These are phyloP conservation scores for Myripristis murdjan DNA, from an alignment of 2,797 vertebrate genomes.

Conservation along the genomic window DNA sequence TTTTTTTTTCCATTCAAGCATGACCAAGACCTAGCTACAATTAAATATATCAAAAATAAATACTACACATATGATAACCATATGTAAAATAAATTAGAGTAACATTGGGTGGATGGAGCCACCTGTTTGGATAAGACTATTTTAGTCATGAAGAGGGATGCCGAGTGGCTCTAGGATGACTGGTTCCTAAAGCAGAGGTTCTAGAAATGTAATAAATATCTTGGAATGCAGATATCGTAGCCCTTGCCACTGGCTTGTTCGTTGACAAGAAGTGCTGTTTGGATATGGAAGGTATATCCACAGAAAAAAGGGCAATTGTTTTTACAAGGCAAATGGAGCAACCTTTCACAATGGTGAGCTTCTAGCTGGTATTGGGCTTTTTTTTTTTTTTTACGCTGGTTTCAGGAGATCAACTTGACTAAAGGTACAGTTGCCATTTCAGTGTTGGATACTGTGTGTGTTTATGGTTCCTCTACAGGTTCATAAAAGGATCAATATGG, in stretches of 20 bases:
- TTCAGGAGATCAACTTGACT: constrained; percentile 67
- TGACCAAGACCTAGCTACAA: constrained; percentile 70
- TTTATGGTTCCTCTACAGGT: constrained; percentile 49
- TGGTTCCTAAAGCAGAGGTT: constrained; percentile 69
- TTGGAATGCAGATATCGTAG: constrained; percentile 82
- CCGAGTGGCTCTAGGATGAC: constrained; percentile 50
- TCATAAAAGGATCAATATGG: constrained; percentile 35
- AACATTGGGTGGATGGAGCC: constrained; percentile 59
- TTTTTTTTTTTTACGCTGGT: constrained; percentile 72
- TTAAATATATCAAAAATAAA: constrained; percentile 86
- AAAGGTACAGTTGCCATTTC: constrained; percentile 46
- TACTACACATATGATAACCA: constrained; percentile 69
- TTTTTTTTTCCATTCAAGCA: constrained; percentile 64
- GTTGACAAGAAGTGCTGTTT: constrained; percentile 71
- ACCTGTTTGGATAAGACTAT: constrained; percentile 65
- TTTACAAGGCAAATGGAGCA: constrained; percentile 76
- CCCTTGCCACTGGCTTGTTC: constrained; percentile 72
- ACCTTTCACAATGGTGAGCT: constrained; percentile 73
- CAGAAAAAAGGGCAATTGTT: constrained; percentile 54
- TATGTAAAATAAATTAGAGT: constrained; percentile 83
- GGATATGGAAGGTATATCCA: constrained; percentile 55
- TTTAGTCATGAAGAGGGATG: constrained; percentile 52
- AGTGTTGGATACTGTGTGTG: constrained; percentile 58
- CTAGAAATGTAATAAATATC: constrained; percentile 46
- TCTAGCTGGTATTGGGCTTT: constrained; percentile 74